Percentiles rank a stretch among this genome's conserved stretches.
phyloP scores from a whole-genome alignment of 2,888 invertebrate genomes.

The Eumacrocentrus americanus region DNA sequence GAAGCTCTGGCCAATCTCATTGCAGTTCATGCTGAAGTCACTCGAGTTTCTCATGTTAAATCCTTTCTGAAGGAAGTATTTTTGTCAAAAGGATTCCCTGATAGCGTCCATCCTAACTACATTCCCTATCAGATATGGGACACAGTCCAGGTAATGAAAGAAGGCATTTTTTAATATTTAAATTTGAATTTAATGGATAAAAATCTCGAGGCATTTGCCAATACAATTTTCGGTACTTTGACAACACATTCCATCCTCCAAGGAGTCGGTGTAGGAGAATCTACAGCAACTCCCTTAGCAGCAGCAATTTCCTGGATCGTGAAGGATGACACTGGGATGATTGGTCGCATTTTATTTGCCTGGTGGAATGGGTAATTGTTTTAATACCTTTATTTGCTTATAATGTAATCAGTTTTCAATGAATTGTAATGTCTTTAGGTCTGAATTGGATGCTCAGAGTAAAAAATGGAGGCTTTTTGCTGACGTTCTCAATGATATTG shows the following conservation, averaged over 20 bases:
- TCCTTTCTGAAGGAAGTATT: slow-evolving; percentile 69
- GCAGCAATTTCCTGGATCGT: slow-evolving; percentile 95
- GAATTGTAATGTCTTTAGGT: no score
- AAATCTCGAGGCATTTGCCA: slow-evolving; percentile 68
- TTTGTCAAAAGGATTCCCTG: slow-evolving; percentile 90
- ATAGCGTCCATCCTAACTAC: slow-evolving; percentile 92
- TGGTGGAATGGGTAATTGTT: slow-evolving; percentile 91
- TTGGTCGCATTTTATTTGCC: slow-evolving; percentile 87
- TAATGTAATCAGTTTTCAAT: no score
- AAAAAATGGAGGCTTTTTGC: no score
- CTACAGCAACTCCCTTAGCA: slow-evolving; percentile 82
- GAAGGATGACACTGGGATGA: slow-evolving; percentile 91
- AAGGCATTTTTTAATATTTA: slow-evolving; percentile 5
- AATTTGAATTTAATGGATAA: no score
- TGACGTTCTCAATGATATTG: no score
- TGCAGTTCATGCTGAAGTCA: slow-evolving; percentile 78
- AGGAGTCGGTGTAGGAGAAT: slow-evolving; percentile 93
- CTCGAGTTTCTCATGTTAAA: slow-evolving; percentile 74
- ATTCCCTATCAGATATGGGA: slow-evolving; percentile 89
- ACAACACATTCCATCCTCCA: slow-evolving; percentile 92
- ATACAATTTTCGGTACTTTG: slow-evolving; percentile 76
- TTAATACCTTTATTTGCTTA: no score
- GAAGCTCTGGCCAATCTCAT: slow-evolving; percentile 84
- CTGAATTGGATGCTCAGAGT: no score
- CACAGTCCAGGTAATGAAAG: slow-evolving; percentile 80